Evolutionary conservation across 2,113 vertebrate species (phyloP), one percentile per base, ranked within the genome.

Genomic region (Ginglymostoma cirratum): DNA sequence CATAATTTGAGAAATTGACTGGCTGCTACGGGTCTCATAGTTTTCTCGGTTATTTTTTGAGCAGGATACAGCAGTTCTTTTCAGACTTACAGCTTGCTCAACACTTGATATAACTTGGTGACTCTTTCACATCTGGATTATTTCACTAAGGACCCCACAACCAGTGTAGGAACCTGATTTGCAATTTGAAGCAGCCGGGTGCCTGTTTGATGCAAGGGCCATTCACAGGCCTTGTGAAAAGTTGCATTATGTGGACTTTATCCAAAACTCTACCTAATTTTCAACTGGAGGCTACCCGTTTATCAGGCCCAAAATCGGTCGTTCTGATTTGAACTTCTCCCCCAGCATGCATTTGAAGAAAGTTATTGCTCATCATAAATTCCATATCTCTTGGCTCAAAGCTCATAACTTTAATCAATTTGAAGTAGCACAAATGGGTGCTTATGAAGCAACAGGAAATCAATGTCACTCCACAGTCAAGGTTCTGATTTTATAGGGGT

Each of bases 381-480:
- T 76, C 69, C 45, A 45, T 45, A 95, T 95, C 67, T 48, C 69
- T 45, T 42, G 48, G 42, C 93, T 95, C 93, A 95, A 76, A 95
- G 67, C 94, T 95, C 94, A 95, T 95, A 95, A 95, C 70, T 95
- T 95, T 95, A 95, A 95, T 95, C 94, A 95, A 95, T 95, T 95
- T 95, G 70, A 95, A 72, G 94, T 76, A 95, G 94, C 67, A 95
- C 42, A 95, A 95, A 95, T 72, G 69, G 69, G 69, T 95, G 76
- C 67, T 72, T 95, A 48, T 24, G 48, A 95, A 95, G 69, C 67
- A 95, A 76, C 94, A 95, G 69, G 94, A 95, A 95, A 95, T 95
- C 94, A 95, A 95, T 95, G 94, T 70, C 94, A 95, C 24, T 95
- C 94, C 94, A 95, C 52, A 15, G 94, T 48, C 24, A 72, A 69